phyloP scores from a whole-genome alignment of 2,888 invertebrate genomes.

The Xestoiulus laeticollis region DNA sequence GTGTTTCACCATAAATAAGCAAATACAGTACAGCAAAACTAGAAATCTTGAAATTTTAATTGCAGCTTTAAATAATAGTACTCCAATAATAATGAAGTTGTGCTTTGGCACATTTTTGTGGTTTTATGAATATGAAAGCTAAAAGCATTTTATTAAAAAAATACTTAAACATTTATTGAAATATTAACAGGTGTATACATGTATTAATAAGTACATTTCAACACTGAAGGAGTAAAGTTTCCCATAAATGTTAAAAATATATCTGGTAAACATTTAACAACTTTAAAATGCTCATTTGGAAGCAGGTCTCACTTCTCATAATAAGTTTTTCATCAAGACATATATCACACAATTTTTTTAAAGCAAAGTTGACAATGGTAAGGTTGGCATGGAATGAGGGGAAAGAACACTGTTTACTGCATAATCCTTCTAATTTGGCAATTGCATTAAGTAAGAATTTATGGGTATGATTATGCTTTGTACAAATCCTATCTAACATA shows the following conservation, averaged over 20 bases:
- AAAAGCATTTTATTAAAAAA: background rate
- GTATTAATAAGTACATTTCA: background rate
- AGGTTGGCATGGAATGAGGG: background rate
- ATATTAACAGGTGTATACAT: background rate
- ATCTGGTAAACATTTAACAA: constrained; percentile 23
- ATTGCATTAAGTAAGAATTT: background rate
- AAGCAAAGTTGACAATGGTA: background rate
- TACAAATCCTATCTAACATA: background rate
- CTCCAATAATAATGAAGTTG: too few relatives aligned
- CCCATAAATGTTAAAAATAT: constrained; percentile 29
- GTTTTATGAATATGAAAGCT: too few relatives aligned
- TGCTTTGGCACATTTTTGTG: too few relatives aligned
- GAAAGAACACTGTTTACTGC: background rate
- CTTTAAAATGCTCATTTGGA: background rate
- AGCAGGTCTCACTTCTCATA: background rate
- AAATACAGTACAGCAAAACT: too few relatives aligned
- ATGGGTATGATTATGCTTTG: background rate
- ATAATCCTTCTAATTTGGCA: background rate
- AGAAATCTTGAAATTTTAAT: too few relatives aligned
- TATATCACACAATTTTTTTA: background rate
- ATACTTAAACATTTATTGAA: constrained; percentile 34
- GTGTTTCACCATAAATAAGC: too few relatives aligned
- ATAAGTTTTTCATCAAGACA: background rate
- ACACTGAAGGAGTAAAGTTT: constrained; percentile 19
- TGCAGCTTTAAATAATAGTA: too few relatives aligned